phyloP scores from a whole-genome alignment of 2,888 invertebrate genomes.

The Stegophylla sp. region DNA sequence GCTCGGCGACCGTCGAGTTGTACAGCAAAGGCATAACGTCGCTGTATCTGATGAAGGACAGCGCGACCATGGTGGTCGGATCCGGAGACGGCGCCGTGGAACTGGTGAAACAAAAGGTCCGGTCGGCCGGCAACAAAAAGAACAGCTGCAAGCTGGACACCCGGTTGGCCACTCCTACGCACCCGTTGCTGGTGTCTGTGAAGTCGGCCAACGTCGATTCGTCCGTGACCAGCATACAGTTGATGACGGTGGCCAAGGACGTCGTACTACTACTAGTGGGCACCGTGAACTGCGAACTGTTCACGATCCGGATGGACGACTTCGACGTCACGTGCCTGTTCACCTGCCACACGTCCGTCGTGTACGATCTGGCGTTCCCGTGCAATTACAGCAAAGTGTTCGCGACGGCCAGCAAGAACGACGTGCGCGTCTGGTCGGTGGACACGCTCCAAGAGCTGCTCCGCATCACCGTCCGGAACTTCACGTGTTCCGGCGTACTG shows the following conservation, averaged over 20 bases:
- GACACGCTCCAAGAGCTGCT: conserved; percentile 79
- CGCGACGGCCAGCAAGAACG: conserved; percentile 84
- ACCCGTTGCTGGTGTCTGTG: conserved; percentile 58
- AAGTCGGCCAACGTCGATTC: conserved; percentile 64
- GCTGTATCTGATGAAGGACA: conserved; percentile 49
- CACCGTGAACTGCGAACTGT: conserved; percentile 82
- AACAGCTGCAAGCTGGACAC: conserved; percentile 65
- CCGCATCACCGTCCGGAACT: conserved; percentile 85
- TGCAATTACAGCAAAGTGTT: conserved; percentile 83
- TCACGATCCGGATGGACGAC: conserved; percentile 73
- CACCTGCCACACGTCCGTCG: conserved; percentile 82
- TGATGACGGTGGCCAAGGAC: conserved; percentile 68
- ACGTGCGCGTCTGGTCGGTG: conserved; percentile 85
- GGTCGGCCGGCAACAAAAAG: conserved; percentile 60
- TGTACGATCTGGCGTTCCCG: conserved; percentile 85
- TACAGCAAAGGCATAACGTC: conserved; percentile 54
- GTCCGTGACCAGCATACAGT: conserved; percentile 77
- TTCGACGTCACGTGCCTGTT: conserved; percentile 76
- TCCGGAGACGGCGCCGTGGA: conserved; percentile 85
- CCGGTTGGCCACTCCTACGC: conserved; percentile 67
- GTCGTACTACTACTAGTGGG: conserved; percentile 74
- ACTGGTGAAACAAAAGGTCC: conserved; percentile 70
- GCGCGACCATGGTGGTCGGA: conserved; percentile 72
- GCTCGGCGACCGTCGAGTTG: conserved; percentile 16
- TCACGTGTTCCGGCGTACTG: conserved; percentile 79